A percentile compares a stretch with the other conserved stretches of the same genome.
Conservation (phyloP, 2,888 invertebrate species). For the Tetanocera ferruginea region DNA sequence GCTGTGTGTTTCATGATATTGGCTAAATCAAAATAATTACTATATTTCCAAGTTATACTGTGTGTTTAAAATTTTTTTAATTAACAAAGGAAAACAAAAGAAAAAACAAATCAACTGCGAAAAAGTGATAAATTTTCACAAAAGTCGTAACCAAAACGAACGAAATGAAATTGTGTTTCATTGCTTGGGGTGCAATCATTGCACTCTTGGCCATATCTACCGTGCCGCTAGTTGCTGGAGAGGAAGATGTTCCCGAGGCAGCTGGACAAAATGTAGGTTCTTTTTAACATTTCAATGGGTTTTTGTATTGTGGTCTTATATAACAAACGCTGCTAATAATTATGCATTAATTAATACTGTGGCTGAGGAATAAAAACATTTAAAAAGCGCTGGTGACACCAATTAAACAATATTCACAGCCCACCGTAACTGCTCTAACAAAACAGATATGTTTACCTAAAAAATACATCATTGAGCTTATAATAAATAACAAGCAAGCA, state of each 20-base stretch:
- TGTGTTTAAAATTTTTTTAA: neutral
- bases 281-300: neutral
- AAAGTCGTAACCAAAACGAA: neutral
- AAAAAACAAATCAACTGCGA: neutral
- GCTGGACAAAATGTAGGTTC: slow-evolving; percentile 16
- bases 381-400: neutral
- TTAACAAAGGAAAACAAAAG: neutral
- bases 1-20: neutral
- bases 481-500: neutral
- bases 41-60: neutral
- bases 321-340: slow-evolving; percentile 16
- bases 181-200: slow-evolving; percentile 50
- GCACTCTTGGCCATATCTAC: slow-evolving; percentile 52
- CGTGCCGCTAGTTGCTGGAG: slow-evolving; percentile 47
- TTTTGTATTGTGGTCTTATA: neutral
- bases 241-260: slow-evolving; percentile 40
- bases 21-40: neutral
- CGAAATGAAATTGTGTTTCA: slow-evolving; percentile 21
- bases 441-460: neutral
- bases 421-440: neutral
- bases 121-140: neutral
- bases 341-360: neutral
- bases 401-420: neutral
- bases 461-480: neutral
- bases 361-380: neutral